A percentile compares a stretch with the other conserved stretches of the same genome.
These are phyloP conservation scores for Sebastes paucispinis DNA, from an alignment of 2,797 vertebrate species.

Conservation along the genomic window DNA sequence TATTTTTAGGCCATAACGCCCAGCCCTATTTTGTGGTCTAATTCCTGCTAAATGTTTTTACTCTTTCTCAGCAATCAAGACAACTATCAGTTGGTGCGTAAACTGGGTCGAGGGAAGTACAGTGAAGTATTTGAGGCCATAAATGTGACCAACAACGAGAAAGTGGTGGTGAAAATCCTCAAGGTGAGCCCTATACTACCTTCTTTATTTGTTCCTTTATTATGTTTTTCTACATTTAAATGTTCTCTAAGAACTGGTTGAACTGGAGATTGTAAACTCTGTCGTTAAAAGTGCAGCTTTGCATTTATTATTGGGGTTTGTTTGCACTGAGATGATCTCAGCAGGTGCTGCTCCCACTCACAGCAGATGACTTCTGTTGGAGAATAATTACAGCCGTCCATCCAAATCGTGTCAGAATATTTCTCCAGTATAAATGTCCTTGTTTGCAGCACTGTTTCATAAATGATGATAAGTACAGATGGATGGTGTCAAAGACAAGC, in stretches of 20 bases:
- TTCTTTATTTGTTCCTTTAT: background rate
- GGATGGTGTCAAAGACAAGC: background rate
- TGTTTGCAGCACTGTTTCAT: background rate
- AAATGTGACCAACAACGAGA: slow-evolving; percentile 98
- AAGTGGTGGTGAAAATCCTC: slow-evolving; percentile 98
- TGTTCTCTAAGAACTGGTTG: background rate
- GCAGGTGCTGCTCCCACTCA: background rate
- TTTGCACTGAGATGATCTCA: background rate
- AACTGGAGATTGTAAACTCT: background rate
- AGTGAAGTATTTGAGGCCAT: slow-evolving; percentile 99
- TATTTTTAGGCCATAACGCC: no score
- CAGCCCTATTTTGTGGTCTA: background rate
- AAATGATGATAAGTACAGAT: background rate
- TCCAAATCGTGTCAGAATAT: background rate
- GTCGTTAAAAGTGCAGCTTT: background rate
- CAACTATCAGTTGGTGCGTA: slow-evolving; percentile 97
- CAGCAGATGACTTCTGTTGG: background rate
- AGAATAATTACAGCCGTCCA: background rate
- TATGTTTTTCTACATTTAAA: background rate
- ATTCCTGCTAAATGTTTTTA: background rate
- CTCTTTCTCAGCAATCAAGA: slow-evolving; percentile 91
- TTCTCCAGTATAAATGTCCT: background rate
- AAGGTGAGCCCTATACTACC: slow-evolving; percentile 85
- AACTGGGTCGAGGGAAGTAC: slow-evolving; percentile 96
- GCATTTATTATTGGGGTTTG: background rate